Evolutionary conservation across 2,888 invertebrate genomes (phyloP).

Genomic region (Eledone cirrhosa): DNA sequence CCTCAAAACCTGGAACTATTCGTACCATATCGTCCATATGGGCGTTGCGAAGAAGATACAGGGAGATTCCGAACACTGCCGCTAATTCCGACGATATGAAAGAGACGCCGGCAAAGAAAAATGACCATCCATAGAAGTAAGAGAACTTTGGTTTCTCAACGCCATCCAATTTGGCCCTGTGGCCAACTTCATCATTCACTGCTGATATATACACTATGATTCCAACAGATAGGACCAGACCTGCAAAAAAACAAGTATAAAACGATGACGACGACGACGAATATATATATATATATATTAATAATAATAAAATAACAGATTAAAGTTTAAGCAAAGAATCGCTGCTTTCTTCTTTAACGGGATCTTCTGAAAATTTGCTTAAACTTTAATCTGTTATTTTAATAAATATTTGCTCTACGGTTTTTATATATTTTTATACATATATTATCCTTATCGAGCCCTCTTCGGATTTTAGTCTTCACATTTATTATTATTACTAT

Average conservation of each 20-base stretch:
- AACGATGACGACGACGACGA: not conserved
- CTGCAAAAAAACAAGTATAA: slow-evolving; percentile 42
- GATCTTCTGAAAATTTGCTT: too few species aligned
- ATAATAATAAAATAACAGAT: not conserved
- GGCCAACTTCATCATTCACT: slow-evolving; percentile 64
- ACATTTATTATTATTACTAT: too few species aligned
- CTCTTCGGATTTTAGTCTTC: too few species aligned
- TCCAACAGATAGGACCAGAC: slow-evolving; percentile 60
- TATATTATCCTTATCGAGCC: too few species aligned
- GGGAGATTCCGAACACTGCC: slow-evolving; percentile 59
- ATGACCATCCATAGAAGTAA: slow-evolving; percentile 64
- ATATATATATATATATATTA: not conserved
- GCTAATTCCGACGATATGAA: slow-evolving; percentile 61
- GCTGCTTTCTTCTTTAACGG: too few species aligned
- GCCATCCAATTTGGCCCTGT: slow-evolving; percentile 50
- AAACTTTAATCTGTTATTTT: too few species aligned
- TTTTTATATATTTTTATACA: too few species aligned
- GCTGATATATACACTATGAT: slow-evolving; percentile 64
- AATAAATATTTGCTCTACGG: too few species aligned
- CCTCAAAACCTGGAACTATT: slow-evolving; percentile 56
- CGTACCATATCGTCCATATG: slow-evolving; percentile 53
- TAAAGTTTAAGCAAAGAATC: too few species aligned
- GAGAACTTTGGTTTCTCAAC: slow-evolving; percentile 48
- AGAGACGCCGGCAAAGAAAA: slow-evolving; percentile 61
- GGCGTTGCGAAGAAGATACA: slow-evolving; percentile 58